These are phyloP conservation scores for Xyliphius kryptos DNA, from an alignment of 2,113 vertebrate species.

Conservation along the genomic window DNA sequence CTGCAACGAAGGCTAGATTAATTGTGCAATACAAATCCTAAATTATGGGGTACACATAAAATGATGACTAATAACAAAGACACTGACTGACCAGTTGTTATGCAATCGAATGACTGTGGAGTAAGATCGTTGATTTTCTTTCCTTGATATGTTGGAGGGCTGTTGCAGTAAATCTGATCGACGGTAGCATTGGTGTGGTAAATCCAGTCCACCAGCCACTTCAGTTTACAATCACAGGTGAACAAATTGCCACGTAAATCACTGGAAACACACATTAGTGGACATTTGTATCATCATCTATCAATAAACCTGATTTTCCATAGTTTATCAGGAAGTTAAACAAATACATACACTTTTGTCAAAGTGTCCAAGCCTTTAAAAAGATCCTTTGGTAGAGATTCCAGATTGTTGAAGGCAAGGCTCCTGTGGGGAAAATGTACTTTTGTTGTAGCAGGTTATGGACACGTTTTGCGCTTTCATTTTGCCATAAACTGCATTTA, in stretches of 20 bases:
- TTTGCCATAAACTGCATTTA: no score
- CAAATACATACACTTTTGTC: constrained; percentile 89
- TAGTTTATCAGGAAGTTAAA: background rate
- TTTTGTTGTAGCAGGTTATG: no score
- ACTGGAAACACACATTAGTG: constrained; percentile 50
- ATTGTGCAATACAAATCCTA: no score
- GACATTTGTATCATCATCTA: background rate
- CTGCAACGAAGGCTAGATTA: no score
- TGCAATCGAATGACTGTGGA: constrained; percentile 88
- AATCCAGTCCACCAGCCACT: constrained; percentile 98
- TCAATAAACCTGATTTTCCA: background rate
- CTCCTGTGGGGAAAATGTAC: constrained; percentile 74
- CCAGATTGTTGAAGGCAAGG: constrained; percentile 95
- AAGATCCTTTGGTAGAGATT: constrained; percentile 92
- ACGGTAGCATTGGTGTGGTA: constrained; percentile 89
- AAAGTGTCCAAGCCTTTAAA: constrained; percentile 97
- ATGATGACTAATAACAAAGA: no score
- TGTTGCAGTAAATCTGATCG: constrained; percentile 87
- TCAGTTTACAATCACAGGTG: constrained; percentile 92
- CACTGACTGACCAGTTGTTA: constrained; percentile 85
- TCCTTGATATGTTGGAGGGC: constrained; percentile 77
- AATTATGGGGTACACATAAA: no score
- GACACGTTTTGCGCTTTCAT: no score
- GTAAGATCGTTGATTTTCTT: constrained; percentile 88
- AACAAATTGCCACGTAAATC: constrained; percentile 93